Evolutionary conservation across 1,140 invertebrate genomes (phyloP).

Genomic region (Idris sp.): DNA sequence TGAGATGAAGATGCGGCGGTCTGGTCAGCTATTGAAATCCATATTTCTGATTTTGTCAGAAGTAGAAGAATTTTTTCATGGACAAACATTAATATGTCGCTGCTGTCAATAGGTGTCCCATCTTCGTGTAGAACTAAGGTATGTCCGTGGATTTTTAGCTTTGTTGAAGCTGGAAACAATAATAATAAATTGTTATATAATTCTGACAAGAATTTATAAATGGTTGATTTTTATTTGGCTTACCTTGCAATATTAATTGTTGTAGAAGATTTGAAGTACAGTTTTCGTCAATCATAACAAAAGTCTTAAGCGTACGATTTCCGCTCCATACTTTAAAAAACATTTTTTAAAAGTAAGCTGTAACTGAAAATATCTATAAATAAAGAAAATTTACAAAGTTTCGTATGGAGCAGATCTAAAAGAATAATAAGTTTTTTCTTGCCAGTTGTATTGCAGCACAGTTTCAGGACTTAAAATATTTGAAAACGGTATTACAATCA

Average conservation of each 20-base stretch:
- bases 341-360: no score
- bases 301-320: no score
- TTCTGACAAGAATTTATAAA: no score
- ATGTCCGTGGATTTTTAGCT: constrained; percentile 1
- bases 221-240: no score
- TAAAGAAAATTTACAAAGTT: constrained; percentile 25
- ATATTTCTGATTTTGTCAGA: constrained; percentile 3
- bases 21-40: no score
- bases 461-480: constrained; percentile 19
- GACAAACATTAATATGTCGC: constrained; percentile 6
- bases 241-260: no score
- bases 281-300: no score
- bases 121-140: constrained; percentile 16
- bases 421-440: constrained; percentile 6
- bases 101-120: constrained; percentile 20
- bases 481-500: constrained; percentile 18
- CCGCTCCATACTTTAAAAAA: no score
- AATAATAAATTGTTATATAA: no score
- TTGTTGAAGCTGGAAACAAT: constrained; percentile 10
- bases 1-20: no score
- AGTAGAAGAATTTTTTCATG: constrained; percentile 6
- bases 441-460: constrained; percentile 12
- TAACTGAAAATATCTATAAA: neutral
- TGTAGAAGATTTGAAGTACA: no score
- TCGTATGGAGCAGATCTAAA: constrained; percentile 32